Evolutionary conservation across 2,888 invertebrate species (phyloP).

Genomic region (Cosmia pyralina): DNA sequence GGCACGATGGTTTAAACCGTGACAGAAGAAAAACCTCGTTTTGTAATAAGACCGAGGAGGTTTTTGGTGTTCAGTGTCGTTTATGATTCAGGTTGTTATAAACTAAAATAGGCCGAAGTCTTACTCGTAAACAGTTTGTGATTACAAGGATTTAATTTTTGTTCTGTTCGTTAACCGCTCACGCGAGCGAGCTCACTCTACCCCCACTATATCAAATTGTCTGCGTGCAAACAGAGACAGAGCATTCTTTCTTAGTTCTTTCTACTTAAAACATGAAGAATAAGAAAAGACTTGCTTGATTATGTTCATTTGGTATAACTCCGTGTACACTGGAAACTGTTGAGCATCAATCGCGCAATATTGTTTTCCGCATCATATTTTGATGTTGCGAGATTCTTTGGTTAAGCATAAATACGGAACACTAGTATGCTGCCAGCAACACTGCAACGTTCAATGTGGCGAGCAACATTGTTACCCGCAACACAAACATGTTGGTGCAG

Average conservation of each 20-base stretch:
- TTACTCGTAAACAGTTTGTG: not conserved
- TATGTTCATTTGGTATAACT: not conserved
- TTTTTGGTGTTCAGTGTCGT: not conserved
- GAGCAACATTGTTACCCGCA: not conserved
- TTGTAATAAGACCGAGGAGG: too few species aligned
- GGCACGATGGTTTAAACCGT: too few species aligned
- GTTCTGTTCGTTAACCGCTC: too few species aligned
- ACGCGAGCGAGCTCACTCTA: too few species aligned
- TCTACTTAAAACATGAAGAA: not conserved
- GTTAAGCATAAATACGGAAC: not conserved
- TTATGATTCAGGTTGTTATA: not conserved
- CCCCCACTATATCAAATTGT: not conserved
- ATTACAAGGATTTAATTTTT: not conserved
- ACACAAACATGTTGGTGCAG: not conserved
- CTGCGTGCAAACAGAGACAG: not conserved
- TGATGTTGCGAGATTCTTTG: not conserved
- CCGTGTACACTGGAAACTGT: not conserved
- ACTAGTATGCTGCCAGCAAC: not conserved
- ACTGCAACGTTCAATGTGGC: too few species aligned
- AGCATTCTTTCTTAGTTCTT: not conserved
- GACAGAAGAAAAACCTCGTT: too few species aligned
- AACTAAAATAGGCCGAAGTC: not conserved
- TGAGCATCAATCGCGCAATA: not conserved
- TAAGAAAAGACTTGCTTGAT: not conserved
- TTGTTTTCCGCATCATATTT: not conserved